These are phyloP conservation scores for Zeugodacus cucurbitae DNA, from an alignment of 1,140 invertebrate genomes.

Conservation along the genomic window DNA sequence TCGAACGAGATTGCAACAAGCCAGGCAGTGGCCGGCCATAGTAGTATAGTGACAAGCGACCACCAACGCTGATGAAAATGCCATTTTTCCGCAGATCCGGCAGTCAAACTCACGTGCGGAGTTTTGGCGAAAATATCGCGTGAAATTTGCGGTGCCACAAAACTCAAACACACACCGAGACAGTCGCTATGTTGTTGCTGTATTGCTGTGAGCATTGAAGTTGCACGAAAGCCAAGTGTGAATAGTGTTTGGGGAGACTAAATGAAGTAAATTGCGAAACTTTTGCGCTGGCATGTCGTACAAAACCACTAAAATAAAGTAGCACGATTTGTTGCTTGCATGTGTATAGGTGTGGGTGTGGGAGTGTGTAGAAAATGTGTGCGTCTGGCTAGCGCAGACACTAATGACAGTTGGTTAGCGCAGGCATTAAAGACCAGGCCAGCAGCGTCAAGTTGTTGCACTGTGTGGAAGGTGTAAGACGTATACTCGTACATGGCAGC, in stretches of 20 bases:
- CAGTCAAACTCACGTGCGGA: not conserved
- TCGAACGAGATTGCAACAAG: not conserved
- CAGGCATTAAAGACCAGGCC: not conserved
- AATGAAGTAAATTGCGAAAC: slow-evolving; percentile 35
- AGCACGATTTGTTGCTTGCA: not conserved
- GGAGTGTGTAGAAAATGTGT: not conserved
- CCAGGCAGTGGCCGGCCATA: not conserved
- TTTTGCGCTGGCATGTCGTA: slow-evolving; percentile 27
- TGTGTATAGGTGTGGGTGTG: not conserved
- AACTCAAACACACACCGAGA: not conserved
- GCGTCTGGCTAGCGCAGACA: not conserved
- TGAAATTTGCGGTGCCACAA: not conserved
- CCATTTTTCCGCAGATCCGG: not conserved
- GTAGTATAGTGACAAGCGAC: not conserved
- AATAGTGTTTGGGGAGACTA: not conserved
- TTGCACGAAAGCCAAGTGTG: not conserved
- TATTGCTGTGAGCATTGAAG: not conserved
- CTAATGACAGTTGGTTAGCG: slow-evolving; percentile 14
- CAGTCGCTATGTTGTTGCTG: not conserved
- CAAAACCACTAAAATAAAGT: slow-evolving; percentile 33
- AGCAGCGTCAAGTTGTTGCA: not conserved
- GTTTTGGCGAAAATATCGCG: not conserved
- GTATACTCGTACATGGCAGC: not conserved
- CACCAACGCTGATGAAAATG: not conserved
- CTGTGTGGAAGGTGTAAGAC: not conserved